A percentile compares a stretch with the other conserved stretches of the same genome.
Conservation (phyloP, 2,888 invertebrate species). For the Polyploca ridens region DNA sequence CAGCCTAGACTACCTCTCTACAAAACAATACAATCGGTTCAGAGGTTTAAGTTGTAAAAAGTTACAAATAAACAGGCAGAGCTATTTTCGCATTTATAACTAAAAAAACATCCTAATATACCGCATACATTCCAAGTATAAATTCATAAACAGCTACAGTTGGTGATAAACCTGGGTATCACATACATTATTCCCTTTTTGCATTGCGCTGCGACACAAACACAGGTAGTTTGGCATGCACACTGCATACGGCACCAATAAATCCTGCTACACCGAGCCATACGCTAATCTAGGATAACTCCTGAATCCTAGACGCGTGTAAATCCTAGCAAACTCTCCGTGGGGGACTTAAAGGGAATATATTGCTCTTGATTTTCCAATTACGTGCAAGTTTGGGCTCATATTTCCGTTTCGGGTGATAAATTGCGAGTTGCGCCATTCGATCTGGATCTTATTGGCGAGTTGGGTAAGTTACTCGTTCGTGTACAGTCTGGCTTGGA, state of each 20-base stretch:
- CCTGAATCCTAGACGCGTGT: slow-evolving; percentile 47
- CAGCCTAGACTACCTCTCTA: no score
- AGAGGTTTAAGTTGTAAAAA: no score
- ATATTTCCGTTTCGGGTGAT: slow-evolving; percentile 64
- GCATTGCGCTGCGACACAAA: slow-evolving; percentile 13
- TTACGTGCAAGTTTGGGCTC: slow-evolving; percentile 68
- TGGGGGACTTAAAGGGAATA: slow-evolving; percentile 55
- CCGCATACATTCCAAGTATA: background rate
- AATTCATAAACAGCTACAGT: slow-evolving; percentile 1
- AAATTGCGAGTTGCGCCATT: slow-evolving; percentile 48
- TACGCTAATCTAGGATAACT: slow-evolving; percentile 42
- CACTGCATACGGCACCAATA: slow-evolving; percentile 24
- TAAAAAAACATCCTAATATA: no score
- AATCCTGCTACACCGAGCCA: slow-evolving; percentile 27
- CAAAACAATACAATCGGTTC: no score
- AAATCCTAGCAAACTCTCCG: slow-evolving; percentile 46
- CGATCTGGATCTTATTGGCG: slow-evolving; percentile 23
- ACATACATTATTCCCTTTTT: slow-evolving; percentile 24
- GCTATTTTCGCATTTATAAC: no score
- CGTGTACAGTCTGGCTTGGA: slow-evolving; percentile 4
- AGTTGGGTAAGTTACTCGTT: slow-evolving; percentile 20
- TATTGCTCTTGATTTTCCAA: slow-evolving; percentile 75
- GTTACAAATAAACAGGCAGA: no score
- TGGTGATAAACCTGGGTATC: background rate
- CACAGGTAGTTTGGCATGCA: slow-evolving; percentile 20